A percentile compares a stretch with the other conserved stretches of the same genome.
These are phyloP conservation scores for Colistium nudipinnis DNA, from an alignment of 2,113 vertebrate genomes.

Conservation along the genomic window DNA sequence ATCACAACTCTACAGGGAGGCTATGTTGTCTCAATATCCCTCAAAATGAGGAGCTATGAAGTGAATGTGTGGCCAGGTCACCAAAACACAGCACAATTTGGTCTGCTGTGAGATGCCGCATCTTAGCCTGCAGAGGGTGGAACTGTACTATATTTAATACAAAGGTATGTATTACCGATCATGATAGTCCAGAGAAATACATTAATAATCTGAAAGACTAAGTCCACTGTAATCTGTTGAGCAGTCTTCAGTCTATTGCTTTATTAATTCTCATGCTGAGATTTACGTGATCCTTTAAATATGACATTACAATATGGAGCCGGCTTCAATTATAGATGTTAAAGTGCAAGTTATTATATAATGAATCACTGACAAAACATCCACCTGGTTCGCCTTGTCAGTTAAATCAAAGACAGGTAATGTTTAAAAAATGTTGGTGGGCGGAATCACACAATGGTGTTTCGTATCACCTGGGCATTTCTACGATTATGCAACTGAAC, in stretches of 20 bases:
- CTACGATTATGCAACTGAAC: not conserved
- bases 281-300: not conserved
- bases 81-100: not conserved
- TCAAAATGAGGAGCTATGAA: slow-evolving; percentile 15
- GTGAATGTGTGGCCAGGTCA: slow-evolving; percentile 10
- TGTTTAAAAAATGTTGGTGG: slow-evolving; percentile 5
- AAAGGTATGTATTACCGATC: not conserved
- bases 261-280: too few relatives aligned
- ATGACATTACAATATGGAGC: not conserved
- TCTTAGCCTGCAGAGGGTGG: slow-evolving; percentile 60
- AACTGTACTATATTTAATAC: slow-evolving; percentile 14
- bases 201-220: not conserved
- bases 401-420: not conserved
- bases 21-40: slow-evolving; percentile 6
- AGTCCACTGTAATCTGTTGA: not conserved
- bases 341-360: not conserved
- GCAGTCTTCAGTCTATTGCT: not conserved
- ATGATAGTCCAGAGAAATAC: not conserved
- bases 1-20: not conserved
- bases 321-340: not conserved
- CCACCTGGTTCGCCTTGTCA: not conserved
- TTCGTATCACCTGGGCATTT: not conserved
- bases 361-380: slow-evolving; percentile 37
- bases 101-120: not conserved
- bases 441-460: not conserved